Evolutionary conservation across 2,888 invertebrate species (phyloP).

Genomic region (Platycheirus rosarum): DNA sequence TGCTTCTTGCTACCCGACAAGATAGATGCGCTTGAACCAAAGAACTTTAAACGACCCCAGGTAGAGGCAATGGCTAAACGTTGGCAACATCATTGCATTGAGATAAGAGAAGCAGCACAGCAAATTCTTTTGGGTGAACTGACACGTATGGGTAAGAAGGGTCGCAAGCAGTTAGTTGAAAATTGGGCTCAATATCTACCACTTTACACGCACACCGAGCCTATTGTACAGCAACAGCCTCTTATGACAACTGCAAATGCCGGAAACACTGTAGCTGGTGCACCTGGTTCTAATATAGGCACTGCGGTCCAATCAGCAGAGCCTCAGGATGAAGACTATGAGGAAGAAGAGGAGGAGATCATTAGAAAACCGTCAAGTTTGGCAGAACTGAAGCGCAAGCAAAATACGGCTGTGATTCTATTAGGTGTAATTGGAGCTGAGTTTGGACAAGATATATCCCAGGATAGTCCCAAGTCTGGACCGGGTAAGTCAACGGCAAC

Average conservation of each 20-base stretch:
- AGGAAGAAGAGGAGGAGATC: constrained; percentile 93
- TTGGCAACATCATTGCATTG: constrained; percentile 99
- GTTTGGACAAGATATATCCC: constrained; percentile 97
- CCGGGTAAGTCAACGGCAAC: constrained; percentile 53
- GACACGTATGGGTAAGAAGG: constrained; percentile 88
- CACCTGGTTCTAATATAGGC: constrained; percentile 42
- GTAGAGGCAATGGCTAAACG: constrained; percentile 98
- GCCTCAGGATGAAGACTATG: constrained; percentile 86
- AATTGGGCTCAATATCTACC: constrained; percentile 98
- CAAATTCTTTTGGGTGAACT: constrained; percentile 97
- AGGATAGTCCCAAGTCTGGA: constrained; percentile 84
- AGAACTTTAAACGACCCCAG: constrained; percentile 94
- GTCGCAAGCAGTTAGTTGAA: constrained; percentile 95
- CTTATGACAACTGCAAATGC: constrained; percentile 50
- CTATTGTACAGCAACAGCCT: constrained; percentile 86
- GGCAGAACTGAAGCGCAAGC: constrained; percentile 94
- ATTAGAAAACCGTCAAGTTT: constrained; percentile 92
- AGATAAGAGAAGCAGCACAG: constrained; percentile 98
- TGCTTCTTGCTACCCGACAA: constrained; percentile 98
- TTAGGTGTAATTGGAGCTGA: constrained; percentile 99
- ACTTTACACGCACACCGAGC: constrained; percentile 91
- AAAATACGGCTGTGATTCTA: constrained; percentile 98
- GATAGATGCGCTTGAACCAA: constrained; percentile 85
- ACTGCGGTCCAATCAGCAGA: constrained; percentile 70
- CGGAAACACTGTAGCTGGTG: constrained; percentile 49